Evolutionary conservation across 2,888 invertebrate species (phyloP), one percentile per base, ranked within the genome.

Genomic region (Amblyteles armatorius): DNA sequence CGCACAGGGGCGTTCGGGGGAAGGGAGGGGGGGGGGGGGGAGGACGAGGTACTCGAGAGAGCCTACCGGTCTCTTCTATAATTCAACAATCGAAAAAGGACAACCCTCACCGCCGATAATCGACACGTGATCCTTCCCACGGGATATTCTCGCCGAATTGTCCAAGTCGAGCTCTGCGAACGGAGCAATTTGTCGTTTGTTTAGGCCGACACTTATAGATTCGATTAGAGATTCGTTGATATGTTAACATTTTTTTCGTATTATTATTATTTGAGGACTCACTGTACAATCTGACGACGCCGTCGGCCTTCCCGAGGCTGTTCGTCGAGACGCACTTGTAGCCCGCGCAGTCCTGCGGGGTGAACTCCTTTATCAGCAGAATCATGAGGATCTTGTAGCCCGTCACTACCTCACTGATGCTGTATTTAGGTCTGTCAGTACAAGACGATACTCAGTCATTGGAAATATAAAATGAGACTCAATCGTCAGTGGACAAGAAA

Each of bases 251-350:
- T n/a, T 33, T 57, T 22, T 74, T 33, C 0, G 11, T 9, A 40
- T 40, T 11, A 63, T 52, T 63, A 22, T 44, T 36, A 55, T 22
- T 29, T 36, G 13, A 60, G 9, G n/a, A 89, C 95, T 95, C 92
- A 96, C 96, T 95, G 92, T 97, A 97, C 72, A 97, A 95, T 90
- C 97, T 95, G 73, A 97, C 95, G 0, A 96, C 96, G 60, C 97
- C 97, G 92, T 97, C 97, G 22, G 97, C 97, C 91, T 96, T 96
- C 82, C 97, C 97, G 72, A 97, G 94, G 1, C 97, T 97, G 94
- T 97, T 97, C 79, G 97, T 97, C 79, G 97, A 97, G 79, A 97
- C 96, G 90, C 97, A 97, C 93, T 96, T 97, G 94, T 97, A 97
- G 44, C 96, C 96, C 60, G 97, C 97, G 88, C 97, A 95, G 92